Percentiles rank a stretch among this genome's conserved stretches.
Conservation (phyloP, 2,113 vertebrate genomes). For the Eonycteris spelaea region DNA sequence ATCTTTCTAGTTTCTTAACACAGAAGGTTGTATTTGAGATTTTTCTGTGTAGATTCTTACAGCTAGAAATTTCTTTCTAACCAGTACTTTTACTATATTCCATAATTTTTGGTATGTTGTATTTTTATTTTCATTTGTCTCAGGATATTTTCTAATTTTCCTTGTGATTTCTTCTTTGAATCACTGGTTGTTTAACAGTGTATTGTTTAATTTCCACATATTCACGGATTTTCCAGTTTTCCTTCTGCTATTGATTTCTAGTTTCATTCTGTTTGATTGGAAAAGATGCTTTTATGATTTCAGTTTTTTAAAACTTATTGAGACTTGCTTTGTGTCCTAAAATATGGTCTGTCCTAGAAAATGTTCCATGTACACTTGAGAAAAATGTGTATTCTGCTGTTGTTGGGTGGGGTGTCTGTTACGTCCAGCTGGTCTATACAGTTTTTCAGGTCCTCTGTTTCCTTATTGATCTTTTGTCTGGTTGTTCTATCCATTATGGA, state of each 20-base stretch:
- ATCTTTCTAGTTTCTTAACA: not conserved
- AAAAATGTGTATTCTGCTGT: not conserved
- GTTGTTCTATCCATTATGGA: not conserved
- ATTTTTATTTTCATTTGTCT: conserved; percentile 12
- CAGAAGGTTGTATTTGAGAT: not conserved
- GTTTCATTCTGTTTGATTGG: not conserved
- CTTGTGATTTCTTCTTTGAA: not conserved
- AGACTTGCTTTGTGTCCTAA: not conserved
- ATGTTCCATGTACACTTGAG: not conserved
- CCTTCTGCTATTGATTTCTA: not conserved
- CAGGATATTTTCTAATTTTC: not conserved
- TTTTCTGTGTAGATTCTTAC: not conserved
- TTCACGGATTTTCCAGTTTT: not conserved
- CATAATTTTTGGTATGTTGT: not conserved
- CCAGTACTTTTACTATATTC: not conserved
- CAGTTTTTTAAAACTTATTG: not conserved
- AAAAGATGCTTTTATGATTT: not conserved
- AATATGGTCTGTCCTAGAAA: not conserved
- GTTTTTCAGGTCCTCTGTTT: not conserved
- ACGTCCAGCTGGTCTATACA: not conserved
- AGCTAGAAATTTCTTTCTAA: not conserved
- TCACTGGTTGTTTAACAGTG: not conserved
- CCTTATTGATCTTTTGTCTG: not conserved
- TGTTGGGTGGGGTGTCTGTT: not conserved
- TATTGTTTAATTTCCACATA: not conserved